A percentile compares a stretch with the other conserved stretches of the same genome.
phyloP scores from a whole-genome alignment of 2,888 invertebrate species.

The Allygus modestus region DNA sequence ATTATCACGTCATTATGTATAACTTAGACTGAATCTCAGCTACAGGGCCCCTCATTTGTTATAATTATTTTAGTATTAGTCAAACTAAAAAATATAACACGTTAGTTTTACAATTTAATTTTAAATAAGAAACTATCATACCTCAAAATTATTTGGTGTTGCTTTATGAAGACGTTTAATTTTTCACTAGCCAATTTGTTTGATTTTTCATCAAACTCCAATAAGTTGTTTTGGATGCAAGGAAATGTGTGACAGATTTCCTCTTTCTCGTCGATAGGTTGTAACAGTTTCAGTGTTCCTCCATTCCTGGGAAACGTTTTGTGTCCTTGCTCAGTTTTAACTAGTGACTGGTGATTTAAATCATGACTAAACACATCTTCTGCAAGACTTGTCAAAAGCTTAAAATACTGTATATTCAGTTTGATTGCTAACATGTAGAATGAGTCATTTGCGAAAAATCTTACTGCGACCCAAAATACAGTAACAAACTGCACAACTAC shows the following conservation, averaged over 20 bases:
- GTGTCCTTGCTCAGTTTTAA: neutral
- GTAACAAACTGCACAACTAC: constrained; percentile 24
- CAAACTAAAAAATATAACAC: too few species aligned
- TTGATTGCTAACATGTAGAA: constrained; percentile 18
- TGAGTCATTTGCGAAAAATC: constrained; percentile 38
- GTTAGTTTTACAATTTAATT: too few species aligned
- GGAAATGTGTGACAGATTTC: neutral
- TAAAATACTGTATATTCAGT: constrained; percentile 21
- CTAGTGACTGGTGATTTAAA: neutral
- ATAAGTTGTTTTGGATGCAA: neutral
- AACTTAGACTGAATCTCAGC: too few species aligned
- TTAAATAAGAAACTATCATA: neutral
- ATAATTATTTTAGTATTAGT: too few species aligned
- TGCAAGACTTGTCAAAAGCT: constrained; percentile 2
- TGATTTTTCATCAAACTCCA: neutral
- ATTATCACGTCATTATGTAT: too few species aligned
- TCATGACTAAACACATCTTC: neutral
- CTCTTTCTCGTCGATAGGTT: neutral
- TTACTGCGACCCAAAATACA: constrained; percentile 27
- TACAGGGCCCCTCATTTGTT: too few species aligned
- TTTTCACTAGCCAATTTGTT: neutral
- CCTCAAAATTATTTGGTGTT: constrained; percentile 32
- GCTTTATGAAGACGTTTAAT: constrained; percentile 15
- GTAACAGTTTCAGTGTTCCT: neutral
- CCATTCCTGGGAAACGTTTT: neutral